Conservation (phyloP, 2,888 invertebrate species). For the Chloroclystis v-ata region DNA sequence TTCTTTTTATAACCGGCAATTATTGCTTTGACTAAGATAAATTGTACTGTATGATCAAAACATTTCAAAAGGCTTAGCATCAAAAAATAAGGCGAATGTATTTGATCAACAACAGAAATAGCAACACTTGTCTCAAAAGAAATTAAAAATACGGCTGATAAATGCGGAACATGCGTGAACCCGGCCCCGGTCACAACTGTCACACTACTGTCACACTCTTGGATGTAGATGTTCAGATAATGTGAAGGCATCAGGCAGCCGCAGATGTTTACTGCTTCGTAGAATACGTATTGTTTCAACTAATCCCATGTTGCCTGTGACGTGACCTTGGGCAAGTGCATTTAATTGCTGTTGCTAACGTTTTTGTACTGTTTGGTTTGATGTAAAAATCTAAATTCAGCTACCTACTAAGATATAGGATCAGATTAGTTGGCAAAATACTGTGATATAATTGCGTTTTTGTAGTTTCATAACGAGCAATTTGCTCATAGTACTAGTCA, state of each 20-base stretch:
- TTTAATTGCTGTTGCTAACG: slow-evolving; percentile 36
- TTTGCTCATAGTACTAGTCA: no score
- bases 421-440: no score
- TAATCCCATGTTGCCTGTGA: slow-evolving; percentile 33
- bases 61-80: neutral
- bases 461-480: no score
- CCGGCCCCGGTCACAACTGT: slow-evolving; percentile 35
- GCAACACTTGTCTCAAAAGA: slow-evolving; percentile 17
- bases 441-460: no score
- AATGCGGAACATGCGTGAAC: slow-evolving; percentile 27
- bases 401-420: no score
- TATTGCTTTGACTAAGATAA: slow-evolving; percentile 9
- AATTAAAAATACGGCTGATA: slow-evolving; percentile 29
- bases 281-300: slow-evolving; percentile 53
- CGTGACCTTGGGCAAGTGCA: slow-evolving; percentile 51
- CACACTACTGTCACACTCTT: slow-evolving; percentile 22
- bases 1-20: slow-evolving; percentile 24
- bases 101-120: slow-evolving; percentile 11
- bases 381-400: no score
- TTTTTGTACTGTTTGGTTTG: neutral
- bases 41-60: neutral
- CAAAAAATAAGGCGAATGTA: slow-evolving; percentile 1
- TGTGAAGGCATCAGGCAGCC: slow-evolving; percentile 60
- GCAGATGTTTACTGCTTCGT: slow-evolving; percentile 60
- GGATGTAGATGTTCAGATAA: slow-evolving; percentile 53